phyloP scores from a whole-genome alignment of 2,888 invertebrate species.

The Bombylius major region DNA sequence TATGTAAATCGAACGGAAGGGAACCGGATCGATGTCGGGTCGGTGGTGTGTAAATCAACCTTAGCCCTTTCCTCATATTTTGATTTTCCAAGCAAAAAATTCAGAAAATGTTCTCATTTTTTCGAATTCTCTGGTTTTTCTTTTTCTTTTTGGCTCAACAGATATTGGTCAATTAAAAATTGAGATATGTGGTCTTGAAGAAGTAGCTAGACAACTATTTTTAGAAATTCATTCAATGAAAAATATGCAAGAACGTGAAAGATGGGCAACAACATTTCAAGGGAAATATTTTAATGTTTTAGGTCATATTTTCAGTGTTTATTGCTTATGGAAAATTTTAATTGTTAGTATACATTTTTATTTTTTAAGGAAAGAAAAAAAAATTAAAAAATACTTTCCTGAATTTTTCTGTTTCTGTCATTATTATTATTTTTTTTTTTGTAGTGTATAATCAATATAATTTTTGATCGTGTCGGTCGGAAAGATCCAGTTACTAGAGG shows the following conservation, averaged over 20 bases:
- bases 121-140: background rate
- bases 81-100: no score
- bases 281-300: conserved; percentile 97
- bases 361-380: background rate
- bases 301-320: conserved; percentile 96
- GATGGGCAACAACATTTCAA: conserved; percentile 92
- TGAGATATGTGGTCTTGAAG: conserved; percentile 82
- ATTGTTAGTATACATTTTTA: conserved; percentile 56
- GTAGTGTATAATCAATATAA: conserved; percentile 96
- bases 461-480: conserved; percentile 96
- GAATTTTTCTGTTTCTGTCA: background rate
- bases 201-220: conserved; percentile 85
- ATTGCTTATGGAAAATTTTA: conserved; percentile 98
- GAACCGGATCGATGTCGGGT: no score
- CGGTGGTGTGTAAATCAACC: no score
- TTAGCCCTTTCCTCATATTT: no score
- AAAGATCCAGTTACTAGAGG: conserved; percentile 96
- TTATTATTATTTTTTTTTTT: conserved; percentile 23
- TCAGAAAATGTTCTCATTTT: no score
- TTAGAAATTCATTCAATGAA: conserved; percentile 90
- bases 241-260: conserved; percentile 79
- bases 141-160: conserved; percentile 25
- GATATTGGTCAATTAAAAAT: conserved; percentile 68
- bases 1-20: no score
- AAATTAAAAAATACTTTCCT: background rate